Evolutionary conservation across 2,888 invertebrate species (phyloP), one percentile per base, ranked within the genome.

Genomic region (Cheiracanthium punctorium): DNA sequence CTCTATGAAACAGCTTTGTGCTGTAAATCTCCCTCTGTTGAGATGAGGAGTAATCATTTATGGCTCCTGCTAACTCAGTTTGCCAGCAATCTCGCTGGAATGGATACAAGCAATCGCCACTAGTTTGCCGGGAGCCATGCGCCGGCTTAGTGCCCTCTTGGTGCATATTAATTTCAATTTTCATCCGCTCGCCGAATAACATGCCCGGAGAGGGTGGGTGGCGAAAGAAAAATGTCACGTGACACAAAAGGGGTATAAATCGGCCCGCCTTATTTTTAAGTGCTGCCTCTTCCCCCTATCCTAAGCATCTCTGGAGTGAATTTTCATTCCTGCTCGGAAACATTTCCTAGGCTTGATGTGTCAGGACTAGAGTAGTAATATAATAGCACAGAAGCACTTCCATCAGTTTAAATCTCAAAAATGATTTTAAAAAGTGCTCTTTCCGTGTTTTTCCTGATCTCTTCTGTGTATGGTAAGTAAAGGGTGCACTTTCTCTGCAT

Each of bases 111-210:
- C 58, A 58, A 24, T 58, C 43, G 65, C 28, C 43, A 2, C 10
- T 48, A 48, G 43, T 71, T 71, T 43, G 52, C 41, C 58, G 10
- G 8, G 74, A 52, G 52, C 65, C 65, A 76, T 65, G 32, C 29
- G 58, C 43, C 33, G 41, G 41, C 41, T 65, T 41, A 67, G 29
- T 20, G 48, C 67, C 76, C 77, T 72, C 82, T 69, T 37, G 82
- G 41, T 37, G 77, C 71, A 65, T 77, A 84, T 84, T 84, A 84
- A 84, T 84, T 84, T 84, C 77, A 84, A 84, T 84, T 82, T 77
- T 84, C 82, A 76, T 69, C 76, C 33, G 43, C 71, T 64, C 67
- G 72, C 67, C 71, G 30, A 76, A 76, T 71, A 29, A 71, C 43
- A 43, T 71, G 33, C 14, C 28, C 33, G 37, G 58, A 58, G 58